Conservation (phyloP, 2,888 invertebrate species). For the Trissonchulus latispiculum region DNA sequence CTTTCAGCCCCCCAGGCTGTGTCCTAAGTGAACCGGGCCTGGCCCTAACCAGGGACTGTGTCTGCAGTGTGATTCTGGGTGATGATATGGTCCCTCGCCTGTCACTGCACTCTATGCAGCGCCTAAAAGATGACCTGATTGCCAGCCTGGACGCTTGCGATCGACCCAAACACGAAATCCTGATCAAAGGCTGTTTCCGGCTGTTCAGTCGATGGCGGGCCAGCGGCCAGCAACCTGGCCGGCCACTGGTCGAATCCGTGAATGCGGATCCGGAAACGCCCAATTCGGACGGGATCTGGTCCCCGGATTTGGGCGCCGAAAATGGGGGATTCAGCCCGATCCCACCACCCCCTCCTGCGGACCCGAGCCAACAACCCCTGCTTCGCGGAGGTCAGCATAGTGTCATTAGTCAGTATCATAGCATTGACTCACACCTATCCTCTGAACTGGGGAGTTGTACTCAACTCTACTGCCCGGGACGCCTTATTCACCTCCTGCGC, state of each 20-base stretch:
- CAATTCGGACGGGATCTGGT: too few species aligned
- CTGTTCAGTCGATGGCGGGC: constrained; percentile 56
- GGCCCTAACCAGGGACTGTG: constrained; percentile 56
- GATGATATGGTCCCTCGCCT: constrained; percentile 61
- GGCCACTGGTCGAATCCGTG: constrained; percentile 16
- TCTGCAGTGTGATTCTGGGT: constrained; percentile 72
- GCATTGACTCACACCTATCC: too few species aligned
- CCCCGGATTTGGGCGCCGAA: too few species aligned
- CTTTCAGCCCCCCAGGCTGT: constrained; percentile 73
- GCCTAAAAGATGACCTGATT: constrained; percentile 33
- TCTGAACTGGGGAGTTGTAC: too few species aligned
- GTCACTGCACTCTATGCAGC: constrained; percentile 33
- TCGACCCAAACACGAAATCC: constrained; percentile 62
- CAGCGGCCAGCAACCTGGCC: not conserved
- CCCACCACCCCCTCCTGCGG: too few species aligned
- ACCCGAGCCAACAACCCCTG: too few species aligned
- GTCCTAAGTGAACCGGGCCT: constrained; percentile 43
- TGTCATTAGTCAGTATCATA: too few species aligned
- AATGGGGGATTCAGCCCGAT: too few species aligned
- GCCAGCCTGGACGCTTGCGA: constrained; percentile 33
- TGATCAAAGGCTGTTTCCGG: constrained; percentile 71
- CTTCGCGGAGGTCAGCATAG: too few species aligned
- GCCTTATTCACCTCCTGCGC: constrained; percentile 62
- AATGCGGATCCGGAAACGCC: too few species aligned
- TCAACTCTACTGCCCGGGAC: constrained; percentile 64